Evolutionary conservation across 92 coral and sea anemone species (phyloP), one percentile per base, ranked within the genome.

Genomic region (Porites evermanni): DNA sequence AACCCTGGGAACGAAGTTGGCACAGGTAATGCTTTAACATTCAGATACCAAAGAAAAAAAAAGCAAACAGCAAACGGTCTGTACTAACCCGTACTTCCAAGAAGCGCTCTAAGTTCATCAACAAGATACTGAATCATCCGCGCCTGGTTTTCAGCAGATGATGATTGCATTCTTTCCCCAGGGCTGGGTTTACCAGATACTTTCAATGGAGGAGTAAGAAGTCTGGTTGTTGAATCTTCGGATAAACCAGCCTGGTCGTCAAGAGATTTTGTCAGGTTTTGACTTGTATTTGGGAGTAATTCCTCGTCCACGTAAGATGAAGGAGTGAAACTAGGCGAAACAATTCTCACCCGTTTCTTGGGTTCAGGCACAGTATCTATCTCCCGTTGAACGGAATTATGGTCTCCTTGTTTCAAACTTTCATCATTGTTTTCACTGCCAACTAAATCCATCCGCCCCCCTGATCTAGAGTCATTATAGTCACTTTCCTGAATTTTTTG

Each of bases 21-120:
- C 21, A 32, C 5, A 38, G 44, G 44, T 38, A 3, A 38, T 0
- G 44, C 44, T 38, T 38, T 3, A 38, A 38, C 0, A 38, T 38
- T 38, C 47, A 38, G 7, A 38, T 4, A 0, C 47, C 47, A 4
- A 38, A 4, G 47, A 38, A 38, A 38, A 38, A 38, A 32, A 32
- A 38, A 38, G 4, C 47, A 32, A 32, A 32, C 4, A 32, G 38
- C 3, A 32, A 38, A 38, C 61, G 14, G 9, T 16, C 58, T 50
- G 72, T 1, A 72, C 87, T 83, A 53, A 97, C 99, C 98, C 79
- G 93, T 74, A 53, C 70, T 80, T 51, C 94, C 98, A 64, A 97
- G 80, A 8, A 97, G 88, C 12, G 96, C 96, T 76, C 96, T 86
- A 2, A 97, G 91, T 80, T 97, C 99, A 81, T 96, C 94, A 19